Base-by-base conservation (phyloP, 2,888 invertebrate species). In the Stenodera caucasica region DNA sequence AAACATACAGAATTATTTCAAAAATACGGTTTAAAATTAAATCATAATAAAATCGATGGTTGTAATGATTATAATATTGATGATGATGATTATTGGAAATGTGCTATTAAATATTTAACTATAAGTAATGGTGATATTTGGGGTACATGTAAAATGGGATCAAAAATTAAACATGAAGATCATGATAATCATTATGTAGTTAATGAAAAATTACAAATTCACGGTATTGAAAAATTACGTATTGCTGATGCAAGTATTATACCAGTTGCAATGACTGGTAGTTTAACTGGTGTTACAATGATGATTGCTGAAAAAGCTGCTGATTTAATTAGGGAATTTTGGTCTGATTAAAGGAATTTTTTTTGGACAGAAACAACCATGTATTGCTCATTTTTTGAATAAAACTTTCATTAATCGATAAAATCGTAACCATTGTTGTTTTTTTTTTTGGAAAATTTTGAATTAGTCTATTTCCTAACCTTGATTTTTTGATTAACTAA, bases 91-190 rank as follows among this genome's bases (percentile, higher is more conserved):
- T 91, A 91, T 79, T 89, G 90, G 86, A 83, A 85, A 75, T 91
- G 91, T 77, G 91, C 90, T 70, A 75, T 90, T 15, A 81, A 83
- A 69, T n/a, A n/a, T n/a, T n/a, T 86, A 89, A 78, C 80, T 91
- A 64, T 88, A 90, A 3, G 80, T 90, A 61, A 87, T 77, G 91
- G 91, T 81, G 90, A 90, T 8, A 84, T 85, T 0, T n/a, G n/a
- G n/a, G 90, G 91, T 4, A 90, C 90, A 26, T 90, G 90, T 73
- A 83, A 85, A 57, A 86, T 90, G 84, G 90, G 89, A 15, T 60
- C 79, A 56, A 87, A n/a, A n/a, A n/a, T n/a, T n/a, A n/a, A n/a
- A n/a, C n/a, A n/a, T n/a, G n/a, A n/a, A n/a, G n/a, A n/a, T n/a
- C n/a, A 86, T n/a, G 85, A 88, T 0, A 82, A 84, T 73, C 82